Percentiles rank a stretch among this genome's conserved stretches.
Conservation (phyloP, 2,888 invertebrate genomes). For the Cerastoderma edule region DNA sequence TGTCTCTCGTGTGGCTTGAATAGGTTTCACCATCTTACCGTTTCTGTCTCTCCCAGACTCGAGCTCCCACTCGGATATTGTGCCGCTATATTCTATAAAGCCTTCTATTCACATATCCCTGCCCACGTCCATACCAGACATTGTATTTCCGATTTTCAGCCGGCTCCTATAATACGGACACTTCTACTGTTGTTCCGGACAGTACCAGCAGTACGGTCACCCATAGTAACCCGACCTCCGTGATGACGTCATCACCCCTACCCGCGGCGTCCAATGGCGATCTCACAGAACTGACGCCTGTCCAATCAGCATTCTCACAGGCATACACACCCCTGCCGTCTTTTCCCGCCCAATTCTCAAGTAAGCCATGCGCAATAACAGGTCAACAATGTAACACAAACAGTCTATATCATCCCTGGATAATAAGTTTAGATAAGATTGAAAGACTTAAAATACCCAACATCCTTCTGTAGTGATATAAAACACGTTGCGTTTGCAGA, state of each 20-base stretch:
- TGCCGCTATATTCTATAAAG: too few relatives aligned
- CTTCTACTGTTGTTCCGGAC: slow-evolving; percentile 3
- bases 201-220: slow-evolving; percentile 16
- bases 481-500: slow-evolving; percentile 4
- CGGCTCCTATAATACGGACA: slow-evolving; percentile 47
- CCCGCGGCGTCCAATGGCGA: slow-evolving; percentile 52
- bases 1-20: too few relatives aligned
- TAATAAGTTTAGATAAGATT: too few relatives aligned
- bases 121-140: too few relatives aligned
- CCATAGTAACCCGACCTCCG: slow-evolving; percentile 43
- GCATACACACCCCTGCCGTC: slow-evolving; percentile 61
- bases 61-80: too few relatives aligned
- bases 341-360: slow-evolving; percentile 64
- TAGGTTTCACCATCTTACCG: too few relatives aligned
- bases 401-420: too few relatives aligned
- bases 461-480: too few relatives aligned
- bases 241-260: slow-evolving; percentile 53
- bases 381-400: too few relatives aligned
- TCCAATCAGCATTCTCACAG: slow-evolving; percentile 53
- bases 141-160: slow-evolving; percentile 54
- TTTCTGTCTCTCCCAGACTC: too few relatives aligned
- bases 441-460: too few relatives aligned
- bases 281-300: slow-evolving; percentile 60
- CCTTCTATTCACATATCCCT: too few relatives aligned
- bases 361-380: slow-evolving; percentile 52